Evolutionary conservation across 2,888 invertebrate genomes (phyloP).

Genomic region (Drosophila cognata): DNA sequence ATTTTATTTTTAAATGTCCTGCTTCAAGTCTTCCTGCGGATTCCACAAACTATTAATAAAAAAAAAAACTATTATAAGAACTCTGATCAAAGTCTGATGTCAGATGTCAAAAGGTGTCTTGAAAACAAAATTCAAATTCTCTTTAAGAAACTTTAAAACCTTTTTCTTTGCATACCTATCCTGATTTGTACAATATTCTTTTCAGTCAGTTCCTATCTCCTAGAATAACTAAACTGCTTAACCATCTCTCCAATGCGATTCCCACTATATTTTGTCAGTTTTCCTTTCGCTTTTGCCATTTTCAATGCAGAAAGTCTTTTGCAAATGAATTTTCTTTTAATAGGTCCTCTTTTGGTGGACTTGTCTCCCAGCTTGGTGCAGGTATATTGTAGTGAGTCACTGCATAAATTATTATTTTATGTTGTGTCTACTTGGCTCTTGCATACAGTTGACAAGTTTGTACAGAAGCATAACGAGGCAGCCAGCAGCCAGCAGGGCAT

Average conservation of each 20-base stretch:
- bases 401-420: background rate
- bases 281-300: background rate
- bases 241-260: background rate
- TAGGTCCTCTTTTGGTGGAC: background rate
- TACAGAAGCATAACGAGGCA: background rate
- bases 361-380: background rate
- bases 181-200: background rate
- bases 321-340: background rate
- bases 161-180: background rate
- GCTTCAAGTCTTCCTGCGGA: background rate
- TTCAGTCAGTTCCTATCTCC: background rate
- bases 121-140: background rate
- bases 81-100: background rate
- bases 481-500: background rate
- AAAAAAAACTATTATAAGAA: background rate
- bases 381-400: background rate
- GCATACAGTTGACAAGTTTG: conserved; percentile 8
- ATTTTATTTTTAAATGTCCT: too few relatives aligned
- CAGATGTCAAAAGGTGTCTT: background rate
- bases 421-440: background rate
- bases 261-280: background rate
- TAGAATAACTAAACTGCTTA: background rate
- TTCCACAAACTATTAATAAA: background rate
- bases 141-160: background rate
- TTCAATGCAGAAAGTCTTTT: background rate